These are phyloP conservation scores for Chlorops oryzae DNA, from an alignment of 1,140 invertebrate genomes.

Conservation along the genomic window DNA sequence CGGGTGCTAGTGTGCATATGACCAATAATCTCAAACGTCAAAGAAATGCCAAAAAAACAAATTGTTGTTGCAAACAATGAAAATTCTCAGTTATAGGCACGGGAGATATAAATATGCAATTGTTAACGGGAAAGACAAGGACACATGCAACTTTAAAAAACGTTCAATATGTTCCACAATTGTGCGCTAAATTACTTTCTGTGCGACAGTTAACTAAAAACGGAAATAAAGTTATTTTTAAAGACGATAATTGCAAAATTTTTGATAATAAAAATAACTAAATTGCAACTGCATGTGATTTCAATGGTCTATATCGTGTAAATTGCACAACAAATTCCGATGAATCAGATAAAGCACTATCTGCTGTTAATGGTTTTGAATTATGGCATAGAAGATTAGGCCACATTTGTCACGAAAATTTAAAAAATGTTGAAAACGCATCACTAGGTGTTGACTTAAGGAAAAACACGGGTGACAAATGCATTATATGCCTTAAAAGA, in stretches of 20 bases:
- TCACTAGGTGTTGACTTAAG: neutral
- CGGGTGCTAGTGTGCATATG: neutral
- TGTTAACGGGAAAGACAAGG: neutral
- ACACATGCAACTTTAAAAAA: conserved; percentile 8
- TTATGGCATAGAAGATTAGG: conserved; percentile 2
- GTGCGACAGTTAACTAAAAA: conserved; percentile 1
- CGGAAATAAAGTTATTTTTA: conserved; percentile 1
- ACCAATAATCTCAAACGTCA: neutral
- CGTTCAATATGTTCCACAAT: neutral
- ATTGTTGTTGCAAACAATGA: neutral
- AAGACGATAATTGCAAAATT: neutral
- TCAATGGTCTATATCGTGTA: conserved; percentile 2
- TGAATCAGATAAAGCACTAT: conserved; percentile 3
- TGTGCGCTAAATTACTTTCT: conserved; percentile 1
- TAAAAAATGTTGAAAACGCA: neutral
- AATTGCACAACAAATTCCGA: conserved; percentile 12
- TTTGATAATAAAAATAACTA: neutral
- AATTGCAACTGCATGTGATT: neutral
- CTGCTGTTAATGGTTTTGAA: neutral
- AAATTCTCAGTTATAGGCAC: neutral
- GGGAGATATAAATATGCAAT: neutral
- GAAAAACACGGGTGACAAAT: conserved; percentile 10
- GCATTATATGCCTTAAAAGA: conserved; percentile 25
- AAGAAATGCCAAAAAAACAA: neutral
- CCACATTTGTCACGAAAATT: neutral